Percentiles rank a stretch among this genome's conserved stretches.
Evolutionary conservation across 2,888 invertebrate species (phyloP).

Genomic region (Torymus auratus): DNA sequence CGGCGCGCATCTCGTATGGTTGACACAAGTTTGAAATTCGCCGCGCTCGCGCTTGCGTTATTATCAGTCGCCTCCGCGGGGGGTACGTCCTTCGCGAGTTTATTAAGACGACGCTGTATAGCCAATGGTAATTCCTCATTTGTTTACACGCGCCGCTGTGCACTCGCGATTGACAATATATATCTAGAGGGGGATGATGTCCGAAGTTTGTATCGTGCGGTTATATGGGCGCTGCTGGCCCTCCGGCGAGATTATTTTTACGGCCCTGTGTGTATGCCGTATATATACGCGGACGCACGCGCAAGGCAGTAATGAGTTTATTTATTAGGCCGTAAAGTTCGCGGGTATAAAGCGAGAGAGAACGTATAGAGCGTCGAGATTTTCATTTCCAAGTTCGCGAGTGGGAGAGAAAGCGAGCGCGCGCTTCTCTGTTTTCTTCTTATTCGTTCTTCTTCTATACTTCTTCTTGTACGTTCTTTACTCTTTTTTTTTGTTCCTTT

Average conservation of each 20-base stretch:
- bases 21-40: constrained; percentile 76
- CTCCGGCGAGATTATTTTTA: constrained; percentile 53
- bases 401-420: not conserved
- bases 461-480: not conserved
- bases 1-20: constrained; percentile 66
- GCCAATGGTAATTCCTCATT: constrained; percentile 44
- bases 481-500: constrained; percentile 10
- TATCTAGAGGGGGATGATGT: not conserved
- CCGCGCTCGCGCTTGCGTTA: constrained; percentile 20
- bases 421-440: not conserved
- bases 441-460: not conserved
- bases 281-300: not conserved
- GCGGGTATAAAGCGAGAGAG: too few species aligned
- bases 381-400: constrained; percentile 13
- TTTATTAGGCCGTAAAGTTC: constrained; percentile 41
- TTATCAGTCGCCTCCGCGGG: not conserved
- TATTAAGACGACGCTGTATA: constrained; percentile 35
- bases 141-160: constrained; percentile 28
- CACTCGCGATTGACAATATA: constrained; percentile 23
- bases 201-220: constrained; percentile 28
- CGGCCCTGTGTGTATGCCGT: not conserved
- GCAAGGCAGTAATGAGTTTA: constrained; percentile 45
- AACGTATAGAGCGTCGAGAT: not conserved
- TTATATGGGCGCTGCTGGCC: not conserved
- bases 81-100: constrained; percentile 21